Evolutionary conservation across 1,140 invertebrate species (phyloP).

Genomic region (Magallana gigas): DNA sequence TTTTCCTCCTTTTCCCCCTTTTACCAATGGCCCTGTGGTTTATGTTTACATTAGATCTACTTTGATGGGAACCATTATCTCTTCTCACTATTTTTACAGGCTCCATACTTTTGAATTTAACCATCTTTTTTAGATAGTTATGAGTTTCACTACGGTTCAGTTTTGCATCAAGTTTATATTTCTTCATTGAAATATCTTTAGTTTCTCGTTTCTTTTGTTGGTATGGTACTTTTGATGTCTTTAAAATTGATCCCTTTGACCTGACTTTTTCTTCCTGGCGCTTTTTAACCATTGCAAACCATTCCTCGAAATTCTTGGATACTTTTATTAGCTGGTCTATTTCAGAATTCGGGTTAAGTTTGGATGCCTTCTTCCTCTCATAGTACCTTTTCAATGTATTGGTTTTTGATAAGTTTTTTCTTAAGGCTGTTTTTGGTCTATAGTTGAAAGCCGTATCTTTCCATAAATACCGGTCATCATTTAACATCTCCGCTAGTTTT

Average conservation of each 20-base stretch:
- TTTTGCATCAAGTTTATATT: too few relatives aligned
- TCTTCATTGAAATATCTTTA: not conserved
- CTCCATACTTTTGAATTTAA: too few relatives aligned
- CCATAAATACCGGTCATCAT: constrained; percentile 15
- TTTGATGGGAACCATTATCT: too few relatives aligned
- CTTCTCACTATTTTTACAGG: too few relatives aligned
- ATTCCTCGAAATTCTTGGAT: not conserved
- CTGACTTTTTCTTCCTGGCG: not conserved
- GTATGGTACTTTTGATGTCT: not conserved
- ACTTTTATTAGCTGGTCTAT: not conserved
- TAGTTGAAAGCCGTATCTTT: not conserved
- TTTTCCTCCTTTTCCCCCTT: too few relatives aligned
- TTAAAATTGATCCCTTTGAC: not conserved
- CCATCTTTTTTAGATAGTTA: too few relatives aligned
- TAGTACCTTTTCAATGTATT: not conserved
- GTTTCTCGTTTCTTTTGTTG: not conserved
- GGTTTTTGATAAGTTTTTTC: not conserved
- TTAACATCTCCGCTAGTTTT: constrained; percentile 37
- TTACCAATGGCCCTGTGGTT: too few relatives aligned
- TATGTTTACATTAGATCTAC: too few relatives aligned
- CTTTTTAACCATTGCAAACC: not conserved
- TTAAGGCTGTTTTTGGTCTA: not conserved
- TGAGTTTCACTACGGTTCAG: too few relatives aligned
- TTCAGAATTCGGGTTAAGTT: not conserved
- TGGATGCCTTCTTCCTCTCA: not conserved